Evolutionary conservation across 2,797 vertebrate species (phyloP).

Genomic region (Otus scops): DNA sequence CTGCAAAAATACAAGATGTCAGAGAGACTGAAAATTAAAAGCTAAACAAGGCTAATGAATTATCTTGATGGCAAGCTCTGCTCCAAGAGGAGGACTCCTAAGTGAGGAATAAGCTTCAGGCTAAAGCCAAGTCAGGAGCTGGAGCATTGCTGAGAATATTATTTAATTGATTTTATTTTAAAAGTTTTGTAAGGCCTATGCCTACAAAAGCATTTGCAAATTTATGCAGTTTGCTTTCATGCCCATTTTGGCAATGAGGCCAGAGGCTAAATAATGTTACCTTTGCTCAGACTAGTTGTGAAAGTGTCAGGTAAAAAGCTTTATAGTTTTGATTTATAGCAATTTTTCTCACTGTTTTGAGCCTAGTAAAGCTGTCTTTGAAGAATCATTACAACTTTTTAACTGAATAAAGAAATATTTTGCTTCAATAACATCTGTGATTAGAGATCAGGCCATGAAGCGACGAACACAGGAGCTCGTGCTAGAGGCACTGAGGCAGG

Average conservation of each 20-base stretch:
- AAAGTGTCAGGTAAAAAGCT: not conserved
- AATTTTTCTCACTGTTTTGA: not conserved
- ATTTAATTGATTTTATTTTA: not conserved
- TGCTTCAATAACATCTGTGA: not conserved
- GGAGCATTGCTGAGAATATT: accelerated
- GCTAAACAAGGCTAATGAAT: not conserved
- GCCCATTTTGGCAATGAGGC: not conserved
- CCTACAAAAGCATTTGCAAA: not conserved
- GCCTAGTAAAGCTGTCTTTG: not conserved
- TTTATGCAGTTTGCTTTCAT: not conserved
- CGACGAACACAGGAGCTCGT: accelerated
- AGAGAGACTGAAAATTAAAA: not conserved
- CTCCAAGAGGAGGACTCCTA: not conserved
- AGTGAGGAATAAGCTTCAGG: not conserved
- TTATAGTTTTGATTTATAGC: not conserved
- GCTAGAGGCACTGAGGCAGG: not conserved
- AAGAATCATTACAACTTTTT: not conserved
- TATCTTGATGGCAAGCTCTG: not conserved
- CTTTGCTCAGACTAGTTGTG: not conserved
- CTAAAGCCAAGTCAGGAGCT: not conserved
- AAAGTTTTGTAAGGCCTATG: not conserved
- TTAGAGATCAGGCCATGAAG: not conserved
- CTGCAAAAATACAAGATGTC: not conserved
- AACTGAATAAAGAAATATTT: not conserved
- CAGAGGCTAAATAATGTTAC: not conserved